Conservation (phyloP, 2,113 vertebrate genomes). For the Epinephelus lanceolatus region DNA sequence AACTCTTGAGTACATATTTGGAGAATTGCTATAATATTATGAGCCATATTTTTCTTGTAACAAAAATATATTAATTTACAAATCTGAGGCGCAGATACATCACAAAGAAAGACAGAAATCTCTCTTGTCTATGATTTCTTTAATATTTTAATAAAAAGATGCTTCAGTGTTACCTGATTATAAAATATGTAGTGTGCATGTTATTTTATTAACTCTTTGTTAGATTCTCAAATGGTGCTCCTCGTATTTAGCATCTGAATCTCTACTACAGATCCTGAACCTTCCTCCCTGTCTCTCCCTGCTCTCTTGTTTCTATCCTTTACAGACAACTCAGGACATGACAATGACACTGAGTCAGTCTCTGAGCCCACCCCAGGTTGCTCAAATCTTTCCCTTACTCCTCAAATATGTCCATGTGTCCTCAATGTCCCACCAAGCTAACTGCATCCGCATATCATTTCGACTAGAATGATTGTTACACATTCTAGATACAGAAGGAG, state of each 20-base stretch:
- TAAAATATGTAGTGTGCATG: conserved; percentile 12
- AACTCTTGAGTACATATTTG: background rate
- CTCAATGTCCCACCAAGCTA: conserved; percentile 68
- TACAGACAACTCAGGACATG: conserved; percentile 96
- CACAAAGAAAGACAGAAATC: background rate
- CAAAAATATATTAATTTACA: background rate
- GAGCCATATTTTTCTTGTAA: background rate
- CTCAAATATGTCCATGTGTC: conserved; percentile 71
- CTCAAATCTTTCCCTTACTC: conserved; percentile 86
- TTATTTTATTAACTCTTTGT: conserved; percentile 44
- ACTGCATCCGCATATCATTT: conserved; percentile 73
- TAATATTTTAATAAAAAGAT: background rate
- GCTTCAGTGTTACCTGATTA: background rate
- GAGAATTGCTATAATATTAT: background rate
- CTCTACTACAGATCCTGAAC: conserved; percentile 74
- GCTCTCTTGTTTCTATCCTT: conserved; percentile 91
- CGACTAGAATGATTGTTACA: conserved; percentile 63
- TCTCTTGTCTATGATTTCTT: conserved; percentile 2
- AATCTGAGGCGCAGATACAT: background rate
- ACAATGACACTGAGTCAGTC: conserved; percentile 95
- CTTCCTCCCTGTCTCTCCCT: conserved; percentile 81
- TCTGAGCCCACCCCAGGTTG: conserved; percentile 94
- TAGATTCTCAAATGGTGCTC: conserved; percentile 37
- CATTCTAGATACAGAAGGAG: conserved; percentile 64
- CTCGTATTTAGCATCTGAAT: conserved; percentile 53